These are phyloP conservation scores for Orbicella faveolata DNA, from an alignment of 64 coral and sea anemone species.

Conservation along the genomic window DNA sequence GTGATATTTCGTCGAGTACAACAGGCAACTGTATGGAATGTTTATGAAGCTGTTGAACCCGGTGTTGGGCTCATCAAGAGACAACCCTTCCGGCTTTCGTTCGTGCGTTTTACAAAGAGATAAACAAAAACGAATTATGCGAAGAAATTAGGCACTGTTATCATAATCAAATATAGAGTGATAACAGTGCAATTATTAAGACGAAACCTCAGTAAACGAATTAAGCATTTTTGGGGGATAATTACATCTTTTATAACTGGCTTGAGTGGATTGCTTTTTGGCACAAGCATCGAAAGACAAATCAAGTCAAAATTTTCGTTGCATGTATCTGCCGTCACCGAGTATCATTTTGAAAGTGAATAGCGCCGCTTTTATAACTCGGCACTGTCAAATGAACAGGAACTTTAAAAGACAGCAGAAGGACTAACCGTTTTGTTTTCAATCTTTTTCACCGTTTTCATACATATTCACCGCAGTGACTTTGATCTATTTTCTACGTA, in stretches of 20 bases:
- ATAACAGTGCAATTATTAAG: background rate
- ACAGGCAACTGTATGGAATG: background rate
- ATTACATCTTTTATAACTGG: background rate
- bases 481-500: too few relatives aligned
- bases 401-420: too few relatives aligned
- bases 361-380: too few relatives aligned
- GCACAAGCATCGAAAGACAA: background rate
- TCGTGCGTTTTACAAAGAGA: too few relatives aligned
- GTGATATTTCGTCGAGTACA: too few relatives aligned
- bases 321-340: too few relatives aligned
- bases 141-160: background rate
- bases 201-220: background rate
- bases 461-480: too few relatives aligned
- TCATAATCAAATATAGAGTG: background rate
- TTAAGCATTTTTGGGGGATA: background rate
- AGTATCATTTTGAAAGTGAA: too few relatives aligned
- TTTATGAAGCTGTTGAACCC: background rate
- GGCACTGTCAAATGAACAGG: too few relatives aligned
- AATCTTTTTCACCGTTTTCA: too few relatives aligned
- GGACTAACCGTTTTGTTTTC: too few relatives aligned
- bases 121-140: background rate
- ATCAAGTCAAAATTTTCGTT: background rate
- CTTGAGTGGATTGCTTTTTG: background rate
- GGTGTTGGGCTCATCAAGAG: background rate
- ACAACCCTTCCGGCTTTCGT: background rate